Evolutionary conservation across 2,113 vertebrate genomes (phyloP).

Genomic region (Columba livia): DNA sequence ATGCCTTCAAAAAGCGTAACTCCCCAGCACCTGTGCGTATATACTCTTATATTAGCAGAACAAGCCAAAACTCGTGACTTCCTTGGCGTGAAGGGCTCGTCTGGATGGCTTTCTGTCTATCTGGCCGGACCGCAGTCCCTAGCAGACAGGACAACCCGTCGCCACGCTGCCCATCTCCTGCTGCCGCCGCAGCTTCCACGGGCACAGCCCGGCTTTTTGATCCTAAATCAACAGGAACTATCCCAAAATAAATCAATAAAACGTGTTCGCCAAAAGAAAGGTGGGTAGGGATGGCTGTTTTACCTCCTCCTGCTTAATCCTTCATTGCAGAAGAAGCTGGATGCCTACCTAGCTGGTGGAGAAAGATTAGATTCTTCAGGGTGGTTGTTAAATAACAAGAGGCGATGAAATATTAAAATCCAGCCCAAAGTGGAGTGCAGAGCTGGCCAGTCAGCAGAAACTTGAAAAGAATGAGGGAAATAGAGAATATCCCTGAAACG

Average conservation of each 20-base stretch:
- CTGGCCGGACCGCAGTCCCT: not conserved
- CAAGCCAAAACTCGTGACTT: not conserved
- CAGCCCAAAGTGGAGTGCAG: not conserved
- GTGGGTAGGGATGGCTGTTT: not conserved
- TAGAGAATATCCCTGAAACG: accelerated
- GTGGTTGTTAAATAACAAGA: not conserved
- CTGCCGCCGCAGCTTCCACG: not conserved
- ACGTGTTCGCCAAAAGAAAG: not conserved
- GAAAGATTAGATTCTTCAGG: not conserved
- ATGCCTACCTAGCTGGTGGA: not conserved
- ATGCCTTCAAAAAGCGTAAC: not conserved
- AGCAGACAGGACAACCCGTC: not conserved
- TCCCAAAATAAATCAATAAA: not conserved
- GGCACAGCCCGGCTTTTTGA: not conserved
- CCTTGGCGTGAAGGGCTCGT: not conserved
- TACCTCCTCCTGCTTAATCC: not conserved
- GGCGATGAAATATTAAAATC: not conserved
- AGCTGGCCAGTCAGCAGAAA: not conserved
- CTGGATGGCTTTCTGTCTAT: not conserved
- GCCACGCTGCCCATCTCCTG: not conserved
- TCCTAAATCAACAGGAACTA: no score
- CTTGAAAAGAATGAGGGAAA: not conserved
- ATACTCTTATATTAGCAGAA: not conserved
- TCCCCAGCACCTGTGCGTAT: not conserved
- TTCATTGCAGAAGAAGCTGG: not conserved